These are phyloP conservation scores for Eurypyga helias DNA, from an alignment of 2,113 vertebrate genomes.

Conservation along the genomic window DNA sequence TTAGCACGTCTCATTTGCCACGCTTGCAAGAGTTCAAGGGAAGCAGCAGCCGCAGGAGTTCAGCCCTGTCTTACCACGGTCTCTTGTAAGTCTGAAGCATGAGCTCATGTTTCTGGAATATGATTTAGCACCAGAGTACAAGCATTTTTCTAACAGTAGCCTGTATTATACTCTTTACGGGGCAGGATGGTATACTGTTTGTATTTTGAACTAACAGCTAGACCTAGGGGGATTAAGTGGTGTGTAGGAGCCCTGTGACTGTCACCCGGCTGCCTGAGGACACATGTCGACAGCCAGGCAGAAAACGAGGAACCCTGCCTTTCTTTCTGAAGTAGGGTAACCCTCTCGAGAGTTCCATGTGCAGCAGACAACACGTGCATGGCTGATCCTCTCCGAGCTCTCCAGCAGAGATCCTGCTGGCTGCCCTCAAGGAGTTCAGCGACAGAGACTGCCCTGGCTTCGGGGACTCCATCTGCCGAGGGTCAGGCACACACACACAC, in stretches of 20 bases:
- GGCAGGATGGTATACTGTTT: background rate
- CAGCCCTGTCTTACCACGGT: background rate
- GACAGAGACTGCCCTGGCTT: rapidly evolving
- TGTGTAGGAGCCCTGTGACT: background rate
- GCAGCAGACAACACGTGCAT: rapidly evolving
- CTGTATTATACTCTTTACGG: background rate
- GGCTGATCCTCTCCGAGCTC: background rate
- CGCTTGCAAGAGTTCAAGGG: background rate
- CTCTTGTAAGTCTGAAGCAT: background rate
- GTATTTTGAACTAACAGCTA: background rate
- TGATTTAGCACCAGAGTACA: background rate
- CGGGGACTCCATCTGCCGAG: rapidly evolving
- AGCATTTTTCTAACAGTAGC: background rate
- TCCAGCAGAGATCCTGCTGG: background rate
- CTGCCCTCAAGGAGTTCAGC: background rate
- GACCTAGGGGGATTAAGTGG: background rate
- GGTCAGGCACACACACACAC: background rate
- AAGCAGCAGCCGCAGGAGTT: background rate
- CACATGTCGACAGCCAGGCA: background rate
- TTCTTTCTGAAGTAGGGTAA: background rate
- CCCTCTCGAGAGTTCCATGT: rapidly evolving
- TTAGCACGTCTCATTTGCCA: rapidly evolving
- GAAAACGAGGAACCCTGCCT: rapidly evolving
- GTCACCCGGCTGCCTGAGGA: background rate
- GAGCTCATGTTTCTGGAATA: background rate